Conservation (phyloP, 1,140 invertebrate genomes). For the Orius insidiosus region DNA sequence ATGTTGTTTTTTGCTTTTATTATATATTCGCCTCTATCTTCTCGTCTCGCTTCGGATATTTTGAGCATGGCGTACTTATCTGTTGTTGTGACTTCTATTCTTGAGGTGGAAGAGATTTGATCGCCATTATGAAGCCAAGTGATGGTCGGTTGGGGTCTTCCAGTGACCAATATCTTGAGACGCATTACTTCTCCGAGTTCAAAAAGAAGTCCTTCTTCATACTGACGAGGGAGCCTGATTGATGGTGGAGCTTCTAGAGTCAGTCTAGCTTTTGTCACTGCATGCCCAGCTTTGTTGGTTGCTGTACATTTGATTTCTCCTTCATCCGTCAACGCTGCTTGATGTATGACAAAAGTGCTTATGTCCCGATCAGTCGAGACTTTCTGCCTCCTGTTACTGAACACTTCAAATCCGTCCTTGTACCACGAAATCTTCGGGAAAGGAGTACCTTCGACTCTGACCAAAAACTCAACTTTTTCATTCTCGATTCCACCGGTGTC, state of each 20-base stretch:
- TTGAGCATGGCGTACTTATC: constrained; percentile 42
- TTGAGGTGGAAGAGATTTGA: constrained; percentile 35
- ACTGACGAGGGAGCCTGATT: constrained; percentile 57
- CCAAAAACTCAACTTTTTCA: constrained; percentile 65
- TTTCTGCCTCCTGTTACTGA: constrained; percentile 58
- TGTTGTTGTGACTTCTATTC: constrained; percentile 21
- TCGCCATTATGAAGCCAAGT: constrained; percentile 80
- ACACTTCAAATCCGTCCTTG: constrained; percentile 72
- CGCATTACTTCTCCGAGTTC: constrained; percentile 74
- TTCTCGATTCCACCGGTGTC: constrained; percentile 54
- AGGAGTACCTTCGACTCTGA: constrained; percentile 65
- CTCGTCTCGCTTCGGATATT: constrained; percentile 49
- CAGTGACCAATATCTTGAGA: constrained; percentile 75
- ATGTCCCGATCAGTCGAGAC: constrained; percentile 57
- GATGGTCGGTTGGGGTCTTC: constrained; percentile 62
- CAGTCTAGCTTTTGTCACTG: constrained; percentile 51
- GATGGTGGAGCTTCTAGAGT: constrained; percentile 63
- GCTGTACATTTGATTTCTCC: constrained; percentile 79
- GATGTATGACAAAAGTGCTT: constrained; percentile 65
- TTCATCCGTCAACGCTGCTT: constrained; percentile 57
- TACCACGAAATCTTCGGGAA: constrained; percentile 82
- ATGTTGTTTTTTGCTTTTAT: constrained; percentile 63
- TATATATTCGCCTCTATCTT: constrained; percentile 73
- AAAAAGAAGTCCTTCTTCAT: constrained; percentile 73
- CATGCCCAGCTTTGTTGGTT: constrained; percentile 63